phyloP scores from a whole-genome alignment of 1,140 invertebrate species.

The Papilio aristodemus region DNA sequence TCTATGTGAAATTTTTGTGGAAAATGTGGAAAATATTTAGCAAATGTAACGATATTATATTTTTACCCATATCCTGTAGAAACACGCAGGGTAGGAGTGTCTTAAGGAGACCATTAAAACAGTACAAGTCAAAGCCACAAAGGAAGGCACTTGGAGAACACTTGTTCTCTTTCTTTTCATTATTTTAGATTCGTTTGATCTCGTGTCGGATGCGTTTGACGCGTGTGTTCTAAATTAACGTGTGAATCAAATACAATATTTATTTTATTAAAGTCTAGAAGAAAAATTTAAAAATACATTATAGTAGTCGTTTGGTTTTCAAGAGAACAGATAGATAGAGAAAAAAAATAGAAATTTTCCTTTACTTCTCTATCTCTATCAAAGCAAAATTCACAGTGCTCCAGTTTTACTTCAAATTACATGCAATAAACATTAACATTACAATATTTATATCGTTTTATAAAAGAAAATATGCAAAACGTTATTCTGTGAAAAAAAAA shows the following conservation, averaged over 20 bases:
- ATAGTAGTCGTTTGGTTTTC: too few species aligned
- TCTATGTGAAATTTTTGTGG: too few species aligned
- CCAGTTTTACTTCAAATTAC: too few species aligned
- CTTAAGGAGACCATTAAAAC: conserved; percentile 30
- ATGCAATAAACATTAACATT: too few species aligned
- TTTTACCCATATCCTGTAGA: neutral
- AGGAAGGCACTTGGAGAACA: conserved; percentile 24
- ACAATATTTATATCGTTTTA: too few species aligned
- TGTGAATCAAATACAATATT: too few species aligned
- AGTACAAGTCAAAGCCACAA: conserved; percentile 27
- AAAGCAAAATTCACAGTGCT: too few species aligned
- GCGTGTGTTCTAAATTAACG: neutral
- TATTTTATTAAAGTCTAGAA: too few species aligned
- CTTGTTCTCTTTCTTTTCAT: conserved; percentile 31
- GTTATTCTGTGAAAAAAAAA: neutral
- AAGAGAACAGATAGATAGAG: too few species aligned
- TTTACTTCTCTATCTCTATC: too few species aligned
- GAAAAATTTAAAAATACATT: too few species aligned
- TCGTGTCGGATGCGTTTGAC: conserved; percentile 26
- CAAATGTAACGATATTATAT: neutral
- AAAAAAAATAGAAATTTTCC: too few species aligned
- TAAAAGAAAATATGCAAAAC: neutral
- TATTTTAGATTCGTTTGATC: conserved; percentile 26
- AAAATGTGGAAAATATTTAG: neutral
- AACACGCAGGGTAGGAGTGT: neutral